A percentile compares a stretch with the other conserved stretches of the same genome.
Evolutionary conservation across 2,113 vertebrate species (phyloP).

Genomic region (Sardina pilchardus): DNA sequence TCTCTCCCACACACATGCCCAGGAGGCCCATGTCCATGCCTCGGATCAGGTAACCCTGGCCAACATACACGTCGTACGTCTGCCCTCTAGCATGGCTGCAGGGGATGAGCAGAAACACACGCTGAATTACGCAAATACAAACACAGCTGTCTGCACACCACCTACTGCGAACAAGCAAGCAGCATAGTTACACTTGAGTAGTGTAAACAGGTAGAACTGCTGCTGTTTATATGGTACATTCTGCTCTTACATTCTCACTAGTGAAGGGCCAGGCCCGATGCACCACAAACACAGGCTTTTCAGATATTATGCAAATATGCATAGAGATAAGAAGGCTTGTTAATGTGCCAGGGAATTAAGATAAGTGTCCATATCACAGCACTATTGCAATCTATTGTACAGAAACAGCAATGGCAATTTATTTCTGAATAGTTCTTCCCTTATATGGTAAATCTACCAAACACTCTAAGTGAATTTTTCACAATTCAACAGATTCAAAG

Average conservation of each 20-base stretch:
- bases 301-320: no score
- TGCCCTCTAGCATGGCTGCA: slow-evolving; percentile 79
- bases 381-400: no score
- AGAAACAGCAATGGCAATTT: not conserved
- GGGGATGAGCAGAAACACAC: slow-evolving; percentile 62
- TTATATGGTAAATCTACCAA: not conserved
- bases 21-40: slow-evolving; percentile 94
- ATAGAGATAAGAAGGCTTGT: no score
- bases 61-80: slow-evolving; percentile 89
- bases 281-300: no score
- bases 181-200: not conserved
- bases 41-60: slow-evolving; percentile 88
- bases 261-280: not conserved
- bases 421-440: not conserved
- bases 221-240: not conserved
- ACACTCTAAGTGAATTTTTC: not conserved
- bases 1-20: slow-evolving; percentile 96
- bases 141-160: not conserved
- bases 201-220: not conserved
- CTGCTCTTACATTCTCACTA: not conserved
- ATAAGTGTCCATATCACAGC: no score
- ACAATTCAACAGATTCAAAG: not conserved
- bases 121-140: slow-evolving; percentile 44
- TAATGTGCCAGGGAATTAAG: no score
- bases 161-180: not conserved